These are phyloP conservation scores for Mamestra brassicae DNA, from an alignment of 2,888 invertebrate genomes.

Conservation along the genomic window DNA sequence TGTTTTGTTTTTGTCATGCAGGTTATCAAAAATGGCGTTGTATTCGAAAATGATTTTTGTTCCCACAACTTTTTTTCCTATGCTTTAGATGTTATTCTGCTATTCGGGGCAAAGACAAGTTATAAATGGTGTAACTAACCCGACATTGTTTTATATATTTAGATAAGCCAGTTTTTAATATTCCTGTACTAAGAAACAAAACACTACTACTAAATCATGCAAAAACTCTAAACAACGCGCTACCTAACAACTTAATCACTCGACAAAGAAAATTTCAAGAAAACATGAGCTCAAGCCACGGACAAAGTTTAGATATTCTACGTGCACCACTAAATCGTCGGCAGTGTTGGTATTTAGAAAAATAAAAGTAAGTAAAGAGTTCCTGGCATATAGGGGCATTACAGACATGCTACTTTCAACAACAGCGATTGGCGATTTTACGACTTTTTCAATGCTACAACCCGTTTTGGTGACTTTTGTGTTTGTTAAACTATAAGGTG, in stretches of 20 bases:
- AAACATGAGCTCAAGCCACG: conserved; percentile 51
- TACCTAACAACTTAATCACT: conserved; percentile 46
- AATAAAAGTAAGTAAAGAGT: conserved; percentile 58
- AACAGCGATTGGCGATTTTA: neutral
- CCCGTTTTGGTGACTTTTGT: too few species aligned
- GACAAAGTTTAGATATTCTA: conserved; percentile 62
- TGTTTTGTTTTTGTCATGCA: too few species aligned
- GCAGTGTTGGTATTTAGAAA: conserved; percentile 64
- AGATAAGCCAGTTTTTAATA: too few species aligned
- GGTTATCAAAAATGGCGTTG: too few species aligned
- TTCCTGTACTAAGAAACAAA: neutral
- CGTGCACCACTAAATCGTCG: conserved; percentile 65
- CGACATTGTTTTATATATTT: too few species aligned
- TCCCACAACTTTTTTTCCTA: too few species aligned
- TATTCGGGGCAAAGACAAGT: too few species aligned
- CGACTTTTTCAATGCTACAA: neutral
- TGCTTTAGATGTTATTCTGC: too few species aligned
- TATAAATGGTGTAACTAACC: too few species aligned
- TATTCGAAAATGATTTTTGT: too few species aligned
- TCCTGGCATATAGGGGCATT: neutral
- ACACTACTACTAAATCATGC: neutral
- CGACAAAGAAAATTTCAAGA: conserved; percentile 48
- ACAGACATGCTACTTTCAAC: conserved; percentile 1
- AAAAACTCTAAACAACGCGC: conserved; percentile 33
- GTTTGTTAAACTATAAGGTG: too few species aligned